Base-by-base conservation (phyloP, 2,888 invertebrate species). In the Chrysotoxum bicinctum region DNA sequence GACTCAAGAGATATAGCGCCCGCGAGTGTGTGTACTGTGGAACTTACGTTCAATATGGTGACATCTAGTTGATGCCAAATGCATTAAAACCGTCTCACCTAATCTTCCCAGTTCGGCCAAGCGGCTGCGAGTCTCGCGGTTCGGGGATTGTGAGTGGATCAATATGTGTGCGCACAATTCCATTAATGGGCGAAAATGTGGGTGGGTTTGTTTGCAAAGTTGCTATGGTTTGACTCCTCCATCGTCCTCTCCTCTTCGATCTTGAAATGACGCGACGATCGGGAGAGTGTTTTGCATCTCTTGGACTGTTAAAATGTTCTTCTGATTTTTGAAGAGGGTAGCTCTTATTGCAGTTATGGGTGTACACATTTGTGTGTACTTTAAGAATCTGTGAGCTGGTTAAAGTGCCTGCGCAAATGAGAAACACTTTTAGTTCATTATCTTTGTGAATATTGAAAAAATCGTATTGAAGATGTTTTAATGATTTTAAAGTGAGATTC, bases 31-130 rank as follows among this genome's bases (percentile, higher is more conserved):
- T 35, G 12, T 45, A 64, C 16, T 74, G 64, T 40, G 37, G n/a
- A 48, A 50, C 43, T 50, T 54, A 16, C 43, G 70, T 76, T 84
- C 80, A 80, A 75, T 80, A 80, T 72, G 84, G 84, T 76, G 84
- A 84, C 84, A 84, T 84, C 75, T 75, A 84, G 79, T 84, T 80
- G 84, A 84, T 84, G 84, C 80, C 80, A 80, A 80, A 84, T 84
- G 84, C 84, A 84, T 84, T 84, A 80, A 84, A 80, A 84, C 72
- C 72, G 75, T 60, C 80, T 72, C 80, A 84, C 66, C 79, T 80
- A 84, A 84, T 84, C 84, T 80, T 43, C 52, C 26, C 78, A 58
- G 37, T n/a, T 66, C 9, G 21, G 12, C 0, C 2, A 14, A 7
- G 3, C 5, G 12, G 6, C 2, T 21, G 21, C 16, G 12, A 23